Conservation (phyloP, 2,797 vertebrate genomes). For the Halcyon chelicuti region DNA sequence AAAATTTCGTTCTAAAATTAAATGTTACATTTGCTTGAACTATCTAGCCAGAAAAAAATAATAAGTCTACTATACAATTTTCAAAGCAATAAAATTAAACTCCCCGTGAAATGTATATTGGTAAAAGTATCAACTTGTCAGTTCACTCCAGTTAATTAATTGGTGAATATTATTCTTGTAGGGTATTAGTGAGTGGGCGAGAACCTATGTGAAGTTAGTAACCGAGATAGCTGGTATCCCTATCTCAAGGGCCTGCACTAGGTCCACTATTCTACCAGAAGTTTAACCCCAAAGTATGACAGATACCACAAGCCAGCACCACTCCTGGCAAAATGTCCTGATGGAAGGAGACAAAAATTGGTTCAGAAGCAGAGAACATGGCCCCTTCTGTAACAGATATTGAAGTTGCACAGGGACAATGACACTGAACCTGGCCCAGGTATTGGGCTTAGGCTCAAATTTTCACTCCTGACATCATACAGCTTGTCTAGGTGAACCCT, state of each 20-base stretch:
- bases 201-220: not conserved
- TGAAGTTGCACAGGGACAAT: not conserved
- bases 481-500: not conserved
- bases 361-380: not conserved
- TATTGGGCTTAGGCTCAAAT: not conserved
- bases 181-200: not conserved
- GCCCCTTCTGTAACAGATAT: not conserved
- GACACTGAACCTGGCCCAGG: not conserved
- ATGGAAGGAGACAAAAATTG: not conserved
- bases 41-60: not conserved
- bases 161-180: not conserved
- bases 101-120: not conserved
- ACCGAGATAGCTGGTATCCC: not conserved
- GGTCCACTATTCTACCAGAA: not conserved
- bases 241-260: not conserved
- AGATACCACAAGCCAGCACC: not conserved
- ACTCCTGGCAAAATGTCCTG: not conserved
- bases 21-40: not conserved
- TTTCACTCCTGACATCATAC: not conserved
- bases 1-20: not conserved
- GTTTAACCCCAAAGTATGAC: not conserved
- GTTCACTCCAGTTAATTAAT: not conserved
- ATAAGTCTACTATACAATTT: not conserved
- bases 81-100: not conserved
- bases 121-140: not conserved